Conservation (phyloP, 2,113 vertebrate genomes). For the Anolis carolinensis region DNA sequence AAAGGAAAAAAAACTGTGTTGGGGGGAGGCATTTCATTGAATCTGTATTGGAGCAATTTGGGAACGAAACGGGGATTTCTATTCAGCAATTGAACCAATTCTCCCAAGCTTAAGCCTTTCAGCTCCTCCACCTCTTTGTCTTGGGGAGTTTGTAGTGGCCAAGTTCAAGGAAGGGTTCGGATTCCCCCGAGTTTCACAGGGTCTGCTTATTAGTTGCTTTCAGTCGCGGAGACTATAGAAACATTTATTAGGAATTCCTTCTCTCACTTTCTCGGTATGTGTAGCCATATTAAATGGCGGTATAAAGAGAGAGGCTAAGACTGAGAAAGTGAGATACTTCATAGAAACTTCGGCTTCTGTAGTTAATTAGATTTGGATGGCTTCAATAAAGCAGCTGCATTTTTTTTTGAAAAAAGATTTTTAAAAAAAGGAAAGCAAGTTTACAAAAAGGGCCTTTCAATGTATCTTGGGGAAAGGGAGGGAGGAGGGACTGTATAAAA, state of each 20-base stretch:
- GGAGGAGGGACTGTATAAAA: constrained; percentile 66
- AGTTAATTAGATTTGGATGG: constrained; percentile 84
- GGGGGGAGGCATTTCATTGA: constrained; percentile 74
- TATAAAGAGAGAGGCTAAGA: constrained; percentile 80
- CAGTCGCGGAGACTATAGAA: constrained; percentile 77
- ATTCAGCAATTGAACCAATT: constrained; percentile 76
- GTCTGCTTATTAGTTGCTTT: constrained; percentile 79
- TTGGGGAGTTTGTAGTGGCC: constrained; percentile 68
- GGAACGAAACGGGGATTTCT: constrained; percentile 70
- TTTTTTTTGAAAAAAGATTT: constrained; percentile 37
- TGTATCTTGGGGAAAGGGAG: constrained; percentile 71
- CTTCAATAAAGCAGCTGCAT: constrained; percentile 78
- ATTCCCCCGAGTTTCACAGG: constrained; percentile 78
- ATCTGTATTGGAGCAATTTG: constrained; percentile 71
- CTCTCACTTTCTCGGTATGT: constrained; percentile 50
- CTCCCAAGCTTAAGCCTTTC: constrained; percentile 80
- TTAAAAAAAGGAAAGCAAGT: constrained; percentile 56
- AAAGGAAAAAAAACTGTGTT: too few species aligned
- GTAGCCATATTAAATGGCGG: constrained; percentile 78
- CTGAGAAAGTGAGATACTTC: constrained; percentile 78
- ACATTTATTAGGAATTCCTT: constrained; percentile 82
- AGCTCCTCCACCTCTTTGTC: constrained; percentile 73
- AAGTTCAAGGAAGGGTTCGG: constrained; percentile 76
- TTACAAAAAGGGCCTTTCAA: constrained; percentile 77
- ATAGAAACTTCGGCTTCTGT: constrained; percentile 73